Evolutionary conservation across 2,113 vertebrate genomes (phyloP), one percentile per base, ranked within the genome.

Genomic region (Pseudorectes ferrugineus): DNA sequence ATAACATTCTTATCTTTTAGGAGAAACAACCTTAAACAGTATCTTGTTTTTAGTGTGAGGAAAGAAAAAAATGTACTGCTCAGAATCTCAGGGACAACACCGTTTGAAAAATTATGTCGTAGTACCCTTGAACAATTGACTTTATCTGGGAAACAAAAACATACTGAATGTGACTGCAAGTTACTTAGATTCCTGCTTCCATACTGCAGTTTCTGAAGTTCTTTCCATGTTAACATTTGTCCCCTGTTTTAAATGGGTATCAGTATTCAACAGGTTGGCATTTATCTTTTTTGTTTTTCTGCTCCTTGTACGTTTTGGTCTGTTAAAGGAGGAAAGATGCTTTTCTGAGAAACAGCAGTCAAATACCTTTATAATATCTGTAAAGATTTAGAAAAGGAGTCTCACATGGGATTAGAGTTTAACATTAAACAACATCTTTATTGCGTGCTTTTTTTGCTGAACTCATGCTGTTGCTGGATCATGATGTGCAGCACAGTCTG

Each of bases 41-140:
- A 91, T 92, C 59, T 77, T 95, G 31, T 25, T 82, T 80, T 82
- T 85, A 81, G 70, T 90, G 45, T 38, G 42, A 74, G 46, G 15
- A n/a, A 74, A 82, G 82, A 91, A 46, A 92, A 72, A 86, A 96
- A 95, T 95, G 61, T 70, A 59, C 78, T 93, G 85, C 80, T 88
- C 76, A 94, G 52, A 94, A 96, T 72, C 33, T 87, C 43, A 71
- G 95, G 75, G 83, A 73, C 95, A 91, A 73, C 72, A 86, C 88
- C 85, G 65, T 85, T 95, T 94, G 93, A 91, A 96, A 96, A 93
- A 89, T 95, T 91, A 94, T 71, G 49, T n/a, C 42, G n/a, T 80
- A 48, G 31, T 49, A n/a, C 67, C 65, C 48, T 78, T 89, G 80
- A 49, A n/a, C 58, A 92, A 31, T 86, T 45, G 43, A 23, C 45